Evolutionary conservation across 2,113 vertebrate genomes (phyloP), one percentile per base, ranked within the genome.

Genomic region (Etia nguti): DNA sequence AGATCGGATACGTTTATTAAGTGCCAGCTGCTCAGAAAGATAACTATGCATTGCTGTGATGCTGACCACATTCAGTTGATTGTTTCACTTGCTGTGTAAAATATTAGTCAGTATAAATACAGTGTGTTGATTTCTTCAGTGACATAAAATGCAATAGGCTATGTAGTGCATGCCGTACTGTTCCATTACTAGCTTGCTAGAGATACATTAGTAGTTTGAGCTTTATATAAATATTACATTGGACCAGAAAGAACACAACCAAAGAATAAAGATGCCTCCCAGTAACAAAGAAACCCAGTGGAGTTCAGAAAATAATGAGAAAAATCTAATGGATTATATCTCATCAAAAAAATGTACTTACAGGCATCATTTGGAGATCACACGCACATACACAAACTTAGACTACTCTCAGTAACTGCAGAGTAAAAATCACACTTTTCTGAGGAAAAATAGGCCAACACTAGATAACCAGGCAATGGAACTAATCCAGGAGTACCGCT

Each of bases 391-490:
- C 31, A 88, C 81, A 46, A 81, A 87, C 85, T 86, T 50, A 83
- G 79, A 88, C 70, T 60, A 88, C 50, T 80, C 79, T 60, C 80
- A 56, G 70, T 86, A 83, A 90, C 84, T 91, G 86, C 82, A 83
- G 88, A 90, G 86, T 89, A 92, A 88, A 90, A 91, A 56, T 6
- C 52, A 87, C 68, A 88, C 56, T 92, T 93, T 93, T 90, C 73
- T 79, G 77, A 89, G 90, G 43, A 94, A 90, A 95, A 95, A 93
- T 95, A 95, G 94, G 94, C 92, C 94, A 95, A 93, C 89, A 92
- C 92, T 94, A 95, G 93, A 95, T 94, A 95, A 95, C 92, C 93
- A 95, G 94, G 93, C 92, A 95, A 95, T 94, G 93, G 94, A 95
- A 95, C 95, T 95, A 95, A 95, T 95, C 94, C 94, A 95, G 87